phyloP scores from a whole-genome alignment of 1,140 invertebrate genomes.

The Caerostris darwini region DNA sequence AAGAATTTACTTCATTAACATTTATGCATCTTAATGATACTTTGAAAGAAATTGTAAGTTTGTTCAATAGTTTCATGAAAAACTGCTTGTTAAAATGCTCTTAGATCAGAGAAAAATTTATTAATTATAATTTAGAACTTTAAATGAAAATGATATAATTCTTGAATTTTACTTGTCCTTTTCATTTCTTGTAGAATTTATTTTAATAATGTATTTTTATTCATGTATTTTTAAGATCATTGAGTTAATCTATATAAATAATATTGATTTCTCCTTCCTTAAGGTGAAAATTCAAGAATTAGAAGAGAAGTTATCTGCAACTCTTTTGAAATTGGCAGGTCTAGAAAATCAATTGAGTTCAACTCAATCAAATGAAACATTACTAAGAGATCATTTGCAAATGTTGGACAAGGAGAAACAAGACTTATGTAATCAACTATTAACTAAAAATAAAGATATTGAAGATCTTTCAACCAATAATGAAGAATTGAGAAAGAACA shows the following conservation, averaged over 20 bases:
- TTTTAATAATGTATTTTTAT: no score
- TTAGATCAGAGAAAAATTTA: no score
- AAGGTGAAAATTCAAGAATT: not conserved
- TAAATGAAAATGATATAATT: no score
- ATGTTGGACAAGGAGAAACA: not conserved
- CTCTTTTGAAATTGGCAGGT: not conserved
- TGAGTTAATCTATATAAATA: not conserved
- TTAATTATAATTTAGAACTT: no score
- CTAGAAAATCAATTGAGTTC: not conserved
- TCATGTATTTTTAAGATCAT: not conserved
- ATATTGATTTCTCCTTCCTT: not conserved
- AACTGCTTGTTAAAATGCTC: no score
- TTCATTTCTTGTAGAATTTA: no score
- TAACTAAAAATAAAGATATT: not conserved
- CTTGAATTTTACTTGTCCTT: no score
- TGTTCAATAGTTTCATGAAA: no score
- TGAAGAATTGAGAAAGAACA: not conserved
- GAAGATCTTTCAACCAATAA: not conserved
- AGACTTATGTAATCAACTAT: not conserved
- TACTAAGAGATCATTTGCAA: not conserved
- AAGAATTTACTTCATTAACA: no score
- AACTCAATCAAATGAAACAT: not conserved
- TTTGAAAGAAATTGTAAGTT: no score
- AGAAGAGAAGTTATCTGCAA: not conserved
- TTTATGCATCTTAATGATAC: no score